Evolutionary conservation across 2,113 vertebrate species (phyloP).

Genomic region (Ciconia stormi): DNA sequence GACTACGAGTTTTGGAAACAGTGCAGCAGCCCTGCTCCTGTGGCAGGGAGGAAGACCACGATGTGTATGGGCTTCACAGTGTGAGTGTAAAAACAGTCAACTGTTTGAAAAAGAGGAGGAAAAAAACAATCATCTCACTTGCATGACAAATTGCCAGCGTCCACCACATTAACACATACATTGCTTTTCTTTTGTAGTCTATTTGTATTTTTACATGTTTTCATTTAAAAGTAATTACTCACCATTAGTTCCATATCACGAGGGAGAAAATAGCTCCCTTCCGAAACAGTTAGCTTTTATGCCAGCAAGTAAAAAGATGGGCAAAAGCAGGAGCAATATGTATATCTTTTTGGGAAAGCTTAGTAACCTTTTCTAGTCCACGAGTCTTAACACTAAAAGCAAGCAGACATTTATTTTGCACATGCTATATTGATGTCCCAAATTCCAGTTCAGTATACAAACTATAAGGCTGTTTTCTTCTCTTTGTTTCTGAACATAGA

Average conservation of each 20-base stretch:
- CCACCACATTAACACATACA: not conserved
- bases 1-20: not conserved
- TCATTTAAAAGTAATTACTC: not conserved
- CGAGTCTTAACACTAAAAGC: not conserved
- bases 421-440: not conserved
- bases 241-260: not conserved
- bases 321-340: not conserved
- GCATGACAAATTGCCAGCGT: not conserved
- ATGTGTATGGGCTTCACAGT: not conserved
- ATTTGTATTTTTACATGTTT: not conserved
- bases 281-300: not conserved
- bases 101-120: not conserved
- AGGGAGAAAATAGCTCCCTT: not conserved
- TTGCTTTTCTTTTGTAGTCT: not conserved
- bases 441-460: not conserved
- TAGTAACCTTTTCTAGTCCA: not conserved
- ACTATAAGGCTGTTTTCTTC: not conserved
- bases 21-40: not conserved
- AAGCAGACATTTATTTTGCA: not conserved
- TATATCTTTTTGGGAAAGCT: not conserved
- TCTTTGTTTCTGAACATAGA: not conserved
- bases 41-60: fast-evolving
- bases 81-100: not conserved
- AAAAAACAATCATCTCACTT: not conserved
- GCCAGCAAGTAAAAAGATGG: not conserved